These are phyloP conservation scores for Sternotherus odoratus DNA, from an alignment of 2,797 vertebrate genomes.

Conservation along the genomic window DNA sequence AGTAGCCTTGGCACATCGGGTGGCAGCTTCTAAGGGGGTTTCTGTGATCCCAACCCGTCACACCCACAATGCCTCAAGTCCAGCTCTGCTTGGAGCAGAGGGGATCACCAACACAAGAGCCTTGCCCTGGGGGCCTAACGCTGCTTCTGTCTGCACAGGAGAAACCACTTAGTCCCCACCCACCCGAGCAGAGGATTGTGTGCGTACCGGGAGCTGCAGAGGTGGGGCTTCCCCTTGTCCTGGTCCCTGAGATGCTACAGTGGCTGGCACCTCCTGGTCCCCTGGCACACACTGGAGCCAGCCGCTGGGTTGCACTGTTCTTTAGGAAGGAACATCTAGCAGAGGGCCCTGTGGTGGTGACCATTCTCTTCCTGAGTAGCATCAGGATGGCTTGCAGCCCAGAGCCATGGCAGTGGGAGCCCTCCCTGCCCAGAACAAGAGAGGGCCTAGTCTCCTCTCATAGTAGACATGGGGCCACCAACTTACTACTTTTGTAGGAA, in stretches of 20 bases:
- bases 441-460: rapidly evolving
- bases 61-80: neutral
- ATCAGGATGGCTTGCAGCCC: neutral
- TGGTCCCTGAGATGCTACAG: neutral
- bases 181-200: rapidly evolving
- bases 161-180: neutral
- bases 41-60: no score
- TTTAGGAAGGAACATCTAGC: neutral
- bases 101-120: neutral
- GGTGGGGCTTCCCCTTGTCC: rapidly evolving
- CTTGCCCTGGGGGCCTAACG: neutral
- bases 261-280: neutral
- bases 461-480: rapidly evolving
- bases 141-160: neutral
- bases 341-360: neutral
- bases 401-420: rapidly evolving
- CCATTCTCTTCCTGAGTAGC: rapidly evolving
- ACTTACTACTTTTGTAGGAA: neutral
- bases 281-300: neutral
- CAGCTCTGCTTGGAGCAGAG: neutral
- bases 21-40: no score
- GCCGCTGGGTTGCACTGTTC: neutral
- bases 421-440: neutral
- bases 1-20: no score
- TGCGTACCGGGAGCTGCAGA: neutral